These are phyloP conservation scores for Penaeus chinensis DNA, from an alignment of 1,140 invertebrate genomes.

Conservation along the genomic window DNA sequence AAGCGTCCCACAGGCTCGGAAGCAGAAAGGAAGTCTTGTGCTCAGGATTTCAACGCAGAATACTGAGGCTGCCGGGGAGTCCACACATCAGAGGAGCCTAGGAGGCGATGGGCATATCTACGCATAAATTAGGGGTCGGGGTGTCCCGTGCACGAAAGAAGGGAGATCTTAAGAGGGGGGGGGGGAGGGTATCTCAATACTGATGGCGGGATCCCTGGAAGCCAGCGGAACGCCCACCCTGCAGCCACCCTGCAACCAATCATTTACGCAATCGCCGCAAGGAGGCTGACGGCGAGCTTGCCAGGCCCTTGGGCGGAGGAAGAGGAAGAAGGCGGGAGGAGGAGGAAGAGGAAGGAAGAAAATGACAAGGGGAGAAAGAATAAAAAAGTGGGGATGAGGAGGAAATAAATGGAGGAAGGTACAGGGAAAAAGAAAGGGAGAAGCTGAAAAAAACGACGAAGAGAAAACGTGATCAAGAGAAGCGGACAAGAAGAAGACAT, in stretches of 20 bases:
- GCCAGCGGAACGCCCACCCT: not conserved
- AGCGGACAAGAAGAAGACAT: not conserved
- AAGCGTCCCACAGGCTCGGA: too few relatives aligned
- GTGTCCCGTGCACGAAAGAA: too few relatives aligned
- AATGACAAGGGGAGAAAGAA: slow-evolving; percentile 14
- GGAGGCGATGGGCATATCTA: too few relatives aligned
- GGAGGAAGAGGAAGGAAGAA: not conserved
- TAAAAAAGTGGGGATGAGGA: not conserved
- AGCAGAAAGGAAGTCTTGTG: too few relatives aligned
- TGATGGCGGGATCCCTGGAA: not conserved
- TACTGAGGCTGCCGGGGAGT: too few relatives aligned
- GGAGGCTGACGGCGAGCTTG: not conserved
- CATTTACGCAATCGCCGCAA: too few relatives aligned
- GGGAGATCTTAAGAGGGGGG: not conserved
- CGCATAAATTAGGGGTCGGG: too few relatives aligned
- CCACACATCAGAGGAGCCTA: too few relatives aligned
- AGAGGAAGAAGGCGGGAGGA: not conserved
- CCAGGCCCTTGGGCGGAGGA: not conserved
- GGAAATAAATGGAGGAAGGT: not conserved
- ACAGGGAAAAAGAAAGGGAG: not conserved
- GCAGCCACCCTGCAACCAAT: too few relatives aligned
- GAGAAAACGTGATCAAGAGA: not conserved
- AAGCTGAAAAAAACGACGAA: not conserved
- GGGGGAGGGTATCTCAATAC: not conserved
- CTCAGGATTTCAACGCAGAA: too few relatives aligned